phyloP scores from a whole-genome alignment of 2,797 vertebrate species.

The Clamator glandarius region DNA sequence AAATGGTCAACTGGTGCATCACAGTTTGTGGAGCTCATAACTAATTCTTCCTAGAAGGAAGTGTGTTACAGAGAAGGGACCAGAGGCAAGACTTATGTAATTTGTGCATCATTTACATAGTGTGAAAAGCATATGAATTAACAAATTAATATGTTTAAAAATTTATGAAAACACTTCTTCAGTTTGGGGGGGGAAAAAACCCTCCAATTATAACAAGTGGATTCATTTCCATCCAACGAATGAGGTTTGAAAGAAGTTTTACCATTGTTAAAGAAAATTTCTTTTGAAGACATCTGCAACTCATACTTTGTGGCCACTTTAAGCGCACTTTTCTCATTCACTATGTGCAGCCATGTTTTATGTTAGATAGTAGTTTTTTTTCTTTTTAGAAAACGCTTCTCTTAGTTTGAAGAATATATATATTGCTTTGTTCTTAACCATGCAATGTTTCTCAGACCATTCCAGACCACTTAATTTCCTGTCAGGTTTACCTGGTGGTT shows the following conservation, averaged over 20 bases:
- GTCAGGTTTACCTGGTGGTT: neutral
- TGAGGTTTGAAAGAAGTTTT: neutral
- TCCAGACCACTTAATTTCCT: constrained; percentile 41
- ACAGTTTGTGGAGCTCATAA: neutral
- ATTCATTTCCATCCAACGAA: neutral
- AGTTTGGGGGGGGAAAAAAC: neutral
- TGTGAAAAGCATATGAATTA: neutral
- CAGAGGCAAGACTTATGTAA: neutral
- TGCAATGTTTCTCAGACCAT: neutral
- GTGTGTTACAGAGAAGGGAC: neutral
- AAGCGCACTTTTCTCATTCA: neutral
- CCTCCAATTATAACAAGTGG: neutral
- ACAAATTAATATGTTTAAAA: constrained; percentile 28
- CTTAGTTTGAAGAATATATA: constrained; percentile 4
- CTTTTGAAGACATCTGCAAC: constrained; percentile 5
- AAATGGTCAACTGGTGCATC: neutral
- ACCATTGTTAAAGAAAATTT: constrained; percentile 10
- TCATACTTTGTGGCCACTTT: neutral
- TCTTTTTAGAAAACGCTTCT: neutral
- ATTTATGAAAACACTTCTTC: neutral
- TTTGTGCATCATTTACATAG: neutral
- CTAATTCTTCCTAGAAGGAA: neutral
- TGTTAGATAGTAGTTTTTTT: neutral
- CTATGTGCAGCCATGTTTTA: neutral
- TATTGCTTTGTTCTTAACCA: neutral